Base-by-base conservation (phyloP, 2,888 invertebrate species). In the Ferdinandea cuprea region DNA sequence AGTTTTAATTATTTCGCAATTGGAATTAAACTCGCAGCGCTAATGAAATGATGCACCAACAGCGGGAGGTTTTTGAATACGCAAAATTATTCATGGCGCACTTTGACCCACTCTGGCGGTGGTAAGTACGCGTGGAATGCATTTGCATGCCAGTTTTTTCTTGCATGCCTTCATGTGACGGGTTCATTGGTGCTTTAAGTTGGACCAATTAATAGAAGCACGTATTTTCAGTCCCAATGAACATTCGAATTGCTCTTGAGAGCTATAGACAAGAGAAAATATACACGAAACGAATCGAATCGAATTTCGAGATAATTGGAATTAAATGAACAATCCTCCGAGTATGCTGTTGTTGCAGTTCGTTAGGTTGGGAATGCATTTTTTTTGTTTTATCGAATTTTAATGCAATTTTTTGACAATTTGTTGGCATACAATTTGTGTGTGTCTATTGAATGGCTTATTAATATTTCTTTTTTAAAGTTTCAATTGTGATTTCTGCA, bases 1-100 rank as follows among this genome's bases (percentile, higher is more conserved):
- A 71, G 59, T 74, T 76, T 81, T 81, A 81, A 81, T 81, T 81
- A 71, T 81, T 81, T 81, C 76, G 71, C 71, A 71, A 76, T 81
- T 81, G 76, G 81, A 76, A 81, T 81, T 81, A 81, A 81, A 61
- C 61, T 66, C 54, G 54, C 46, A 66, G 59, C 59, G 66, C 71
- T 81, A 81, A 81, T 81, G 76, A 81, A 81, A 77, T 77, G 76
- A 81, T 77, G 76, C 65, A 46, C 35, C 58, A 15, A 58, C 59
- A 40, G 56, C 50, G 21, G 35, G 7, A 21, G 48, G 28, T 15
- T 46, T 35, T 35, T 4, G 32, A 21, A 7, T 9, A 2, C 6
- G 37, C 2, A 56, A 50, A 81, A 66, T 77, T 76, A 77, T 81
- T 81, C 81, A 81, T 66, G 66, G 8, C n/a, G 52, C 76, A 74